Evolutionary conservation across 1,140 invertebrate species (phyloP), one percentile per base, ranked within the genome.

Genomic region (Eumeta japonica): DNA sequence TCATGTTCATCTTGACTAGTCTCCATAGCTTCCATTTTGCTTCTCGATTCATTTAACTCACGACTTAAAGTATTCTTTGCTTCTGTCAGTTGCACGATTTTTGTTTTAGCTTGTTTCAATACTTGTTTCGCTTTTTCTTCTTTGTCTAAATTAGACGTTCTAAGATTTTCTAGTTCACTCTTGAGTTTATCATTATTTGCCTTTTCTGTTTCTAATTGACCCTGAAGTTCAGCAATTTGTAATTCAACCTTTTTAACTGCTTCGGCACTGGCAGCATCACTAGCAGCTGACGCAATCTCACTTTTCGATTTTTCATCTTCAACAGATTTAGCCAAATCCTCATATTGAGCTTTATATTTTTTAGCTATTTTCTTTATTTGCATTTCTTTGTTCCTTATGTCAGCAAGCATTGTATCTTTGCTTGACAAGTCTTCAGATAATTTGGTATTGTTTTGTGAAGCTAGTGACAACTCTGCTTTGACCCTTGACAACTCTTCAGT

Each of bases 321-420:
- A 2, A 82, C 65, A 3, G 74, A 75, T 57, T 85, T 86, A 0
- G 76, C 67, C 19, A 80, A 60, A 44, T 90, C 89, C 58, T 92
- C 88, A 56, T 82, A 92, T 51, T 89, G 89, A 3, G 83, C 85
- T 63, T 94, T 95, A 58, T 96, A 96, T 53, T 92, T 93, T 45
- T 92, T 88, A 2, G 91, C 94, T 57, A 96, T 92, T 60, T 90
- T 92, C 46, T 89, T 82, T 30, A 96, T 83, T 76, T 94, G 87
- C 45, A 85, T 73, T 60, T 91, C 82, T 54, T 89, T 90, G 53
- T 85, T 88, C 43, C 81, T 83, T 9, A 85, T 81, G 39, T 93
- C 89, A 27, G 75, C 81, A 4, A 88, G 73, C n/a, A 81, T 68
- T 13, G 79, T 79, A 52, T 87, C 83, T 56, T 88, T 89, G 16